Conservation (phyloP, 2,113 vertebrate genomes). For the Melierax canorus region DNA sequence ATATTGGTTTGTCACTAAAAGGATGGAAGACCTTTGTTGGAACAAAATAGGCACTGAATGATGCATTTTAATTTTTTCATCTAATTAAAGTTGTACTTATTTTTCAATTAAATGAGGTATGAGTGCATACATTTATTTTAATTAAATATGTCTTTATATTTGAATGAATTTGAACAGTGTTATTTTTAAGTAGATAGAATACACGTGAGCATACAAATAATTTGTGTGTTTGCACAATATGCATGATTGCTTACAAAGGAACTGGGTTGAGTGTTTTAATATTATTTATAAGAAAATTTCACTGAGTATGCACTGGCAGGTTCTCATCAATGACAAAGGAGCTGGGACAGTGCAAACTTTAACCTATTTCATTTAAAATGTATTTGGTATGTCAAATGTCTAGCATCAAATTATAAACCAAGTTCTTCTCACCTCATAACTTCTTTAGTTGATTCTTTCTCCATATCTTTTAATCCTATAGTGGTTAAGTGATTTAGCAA, state of each 20-base stretch:
- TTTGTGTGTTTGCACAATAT: background rate
- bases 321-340: background rate
- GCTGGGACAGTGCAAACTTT: background rate
- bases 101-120: background rate
- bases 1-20: background rate
- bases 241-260: background rate
- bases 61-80: slow-evolving; percentile 10
- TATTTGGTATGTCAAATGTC: slow-evolving; percentile 42
- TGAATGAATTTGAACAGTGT: background rate
- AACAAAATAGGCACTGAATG: background rate
- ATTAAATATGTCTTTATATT: background rate
- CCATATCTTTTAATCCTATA: slow-evolving; percentile 71
- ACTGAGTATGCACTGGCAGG: background rate
- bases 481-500: slow-evolving; percentile 82
- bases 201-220: background rate
- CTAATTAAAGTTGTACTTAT: background rate
- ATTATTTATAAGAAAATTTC: background rate
- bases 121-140: background rate
- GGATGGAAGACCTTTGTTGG: background rate
- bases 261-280: background rate
- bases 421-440: slow-evolving; percentile 64
- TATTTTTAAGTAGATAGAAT: background rate
- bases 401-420: slow-evolving; percentile 57
- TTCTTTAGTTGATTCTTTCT: slow-evolving; percentile 52
- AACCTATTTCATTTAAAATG: background rate